Conservation (phyloP, 2,113 vertebrate genomes). For the Rhagologus leucostigma region DNA sequence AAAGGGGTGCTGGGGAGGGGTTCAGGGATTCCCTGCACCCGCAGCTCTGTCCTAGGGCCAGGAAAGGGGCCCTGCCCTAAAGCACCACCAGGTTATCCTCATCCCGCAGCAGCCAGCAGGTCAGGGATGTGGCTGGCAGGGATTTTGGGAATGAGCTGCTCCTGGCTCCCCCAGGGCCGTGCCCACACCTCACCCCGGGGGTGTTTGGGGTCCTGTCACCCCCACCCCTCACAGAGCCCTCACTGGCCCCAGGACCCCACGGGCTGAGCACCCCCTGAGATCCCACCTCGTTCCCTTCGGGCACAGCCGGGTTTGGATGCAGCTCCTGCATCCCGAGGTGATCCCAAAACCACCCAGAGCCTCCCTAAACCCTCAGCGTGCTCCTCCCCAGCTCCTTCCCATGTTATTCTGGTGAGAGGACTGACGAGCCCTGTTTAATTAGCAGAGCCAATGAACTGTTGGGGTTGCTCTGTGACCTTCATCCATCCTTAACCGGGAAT, state of each 20-base stretch:
- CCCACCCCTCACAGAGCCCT: neutral
- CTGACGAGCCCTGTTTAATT: neutral
- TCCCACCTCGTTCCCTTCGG: neutral
- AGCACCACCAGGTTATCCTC: neutral
- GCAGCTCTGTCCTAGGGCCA: neutral
- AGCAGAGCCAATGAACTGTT: neutral
- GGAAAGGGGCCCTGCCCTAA: neutral
- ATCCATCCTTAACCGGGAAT: neutral
- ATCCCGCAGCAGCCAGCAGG: neutral
- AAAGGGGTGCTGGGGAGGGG: neutral
- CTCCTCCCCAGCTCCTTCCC: neutral
- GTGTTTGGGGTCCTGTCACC: neutral
- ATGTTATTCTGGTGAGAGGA: rapidly evolving
- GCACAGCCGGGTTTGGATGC: neutral
- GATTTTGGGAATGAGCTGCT: neutral
- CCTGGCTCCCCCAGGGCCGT: neutral
- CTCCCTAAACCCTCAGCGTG: neutral
- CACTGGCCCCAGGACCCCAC: neutral
- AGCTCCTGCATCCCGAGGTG: neutral
- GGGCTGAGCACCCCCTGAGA: neutral
- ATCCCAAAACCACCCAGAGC: neutral
- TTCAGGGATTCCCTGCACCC: neutral
- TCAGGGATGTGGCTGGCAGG: rapidly evolving
- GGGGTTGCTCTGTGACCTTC: neutral
- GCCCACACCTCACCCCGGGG: rapidly evolving